Conservation (phyloP, 2,113 vertebrate species). For the Psephotus haematonotus region DNA sequence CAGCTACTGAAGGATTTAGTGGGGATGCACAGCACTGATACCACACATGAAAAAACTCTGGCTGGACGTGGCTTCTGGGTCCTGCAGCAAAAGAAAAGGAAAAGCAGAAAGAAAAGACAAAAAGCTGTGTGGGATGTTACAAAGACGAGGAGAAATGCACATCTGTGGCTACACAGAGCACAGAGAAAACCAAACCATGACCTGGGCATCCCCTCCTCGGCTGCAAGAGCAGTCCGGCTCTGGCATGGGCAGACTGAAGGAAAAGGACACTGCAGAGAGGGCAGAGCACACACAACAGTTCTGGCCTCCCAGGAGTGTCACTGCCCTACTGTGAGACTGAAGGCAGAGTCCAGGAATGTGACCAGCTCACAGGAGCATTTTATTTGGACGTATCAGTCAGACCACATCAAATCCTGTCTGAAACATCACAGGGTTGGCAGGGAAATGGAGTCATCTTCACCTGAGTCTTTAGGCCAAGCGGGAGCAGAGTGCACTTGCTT, state of each 20-base stretch:
- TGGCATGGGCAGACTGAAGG: accelerated
- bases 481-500: background rate
- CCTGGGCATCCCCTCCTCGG: background rate
- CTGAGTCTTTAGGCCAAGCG: background rate
- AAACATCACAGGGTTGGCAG: background rate
- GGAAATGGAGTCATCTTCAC: background rate
- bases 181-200: background rate
- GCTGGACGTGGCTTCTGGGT: background rate
- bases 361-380: background rate
- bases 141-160: background rate
- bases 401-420: background rate
- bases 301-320: background rate
- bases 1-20: background rate
- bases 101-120: background rate
- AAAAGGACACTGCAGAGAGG: background rate
- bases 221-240: background rate
- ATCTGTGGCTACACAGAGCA: background rate
- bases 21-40: background rate
- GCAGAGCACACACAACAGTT: background rate
- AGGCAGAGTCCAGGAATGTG: background rate
- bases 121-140: background rate
- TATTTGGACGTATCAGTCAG: background rate
- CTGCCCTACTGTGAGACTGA: background rate
- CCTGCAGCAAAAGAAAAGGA: background rate
- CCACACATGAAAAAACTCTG: background rate